phyloP scores from a whole-genome alignment of 2,888 invertebrate species.

The Hirtodrosophila histrioides region DNA sequence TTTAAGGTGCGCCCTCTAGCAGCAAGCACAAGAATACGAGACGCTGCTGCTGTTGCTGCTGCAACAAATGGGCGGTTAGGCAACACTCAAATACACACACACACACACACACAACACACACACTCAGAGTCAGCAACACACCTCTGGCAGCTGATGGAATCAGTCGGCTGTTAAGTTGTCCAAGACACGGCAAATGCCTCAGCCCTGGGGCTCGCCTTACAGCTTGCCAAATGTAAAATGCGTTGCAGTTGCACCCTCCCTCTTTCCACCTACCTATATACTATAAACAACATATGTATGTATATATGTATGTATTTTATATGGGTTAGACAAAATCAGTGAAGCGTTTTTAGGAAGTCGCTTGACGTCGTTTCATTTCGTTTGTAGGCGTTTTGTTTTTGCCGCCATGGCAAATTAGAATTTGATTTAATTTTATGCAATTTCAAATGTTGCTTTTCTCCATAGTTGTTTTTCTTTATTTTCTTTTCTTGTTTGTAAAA shows the following conservation, averaged over 20 bases:
- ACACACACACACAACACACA: constrained; percentile 14
- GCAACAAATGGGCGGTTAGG: constrained; percentile 61
- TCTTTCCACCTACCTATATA: constrained; percentile 14
- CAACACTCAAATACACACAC: constrained; percentile 27
- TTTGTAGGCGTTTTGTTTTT: constrained; percentile 66
- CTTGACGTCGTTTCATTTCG: constrained; percentile 45
- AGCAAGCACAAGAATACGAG: constrained; percentile 43
- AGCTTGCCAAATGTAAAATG: constrained; percentile 60
- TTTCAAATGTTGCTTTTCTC: constrained; percentile 53
- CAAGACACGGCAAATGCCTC: constrained; percentile 46
- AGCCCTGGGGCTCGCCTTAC: constrained; percentile 52
- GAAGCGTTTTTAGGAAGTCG: constrained; percentile 77
- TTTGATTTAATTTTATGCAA: constrained; percentile 77
- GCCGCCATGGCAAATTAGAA: constrained; percentile 64
- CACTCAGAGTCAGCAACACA: constrained; percentile 26
- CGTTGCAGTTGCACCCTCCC: constrained; percentile 43
- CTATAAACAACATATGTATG: constrained; percentile 3
- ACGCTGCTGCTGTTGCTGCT: constrained; percentile 32
- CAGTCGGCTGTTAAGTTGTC: constrained; percentile 71
- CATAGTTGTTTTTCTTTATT: constrained; percentile 24
- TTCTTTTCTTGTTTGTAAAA: constrained; percentile 55
- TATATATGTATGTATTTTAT: constrained; percentile 20
- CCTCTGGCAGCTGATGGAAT: constrained; percentile 56
- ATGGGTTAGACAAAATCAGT: constrained; percentile 73
- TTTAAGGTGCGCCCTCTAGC: constrained; percentile 80